Conservation (phyloP, 1,140 invertebrate species). For the Nautilus pompilius region DNA sequence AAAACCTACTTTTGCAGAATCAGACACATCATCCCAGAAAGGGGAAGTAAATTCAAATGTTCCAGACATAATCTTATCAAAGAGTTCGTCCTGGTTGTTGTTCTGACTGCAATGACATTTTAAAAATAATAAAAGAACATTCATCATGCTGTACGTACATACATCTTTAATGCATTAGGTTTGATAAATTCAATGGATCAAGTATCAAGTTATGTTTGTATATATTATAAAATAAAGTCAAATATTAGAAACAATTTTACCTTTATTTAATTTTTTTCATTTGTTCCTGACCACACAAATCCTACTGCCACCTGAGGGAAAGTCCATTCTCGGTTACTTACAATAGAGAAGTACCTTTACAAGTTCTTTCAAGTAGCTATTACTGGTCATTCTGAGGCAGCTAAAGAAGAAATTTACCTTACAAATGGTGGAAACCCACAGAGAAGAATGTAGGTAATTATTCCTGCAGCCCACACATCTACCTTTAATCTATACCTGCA, state of each 20-base stretch:
- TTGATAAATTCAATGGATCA: neutral
- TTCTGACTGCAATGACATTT: conserved; percentile 26
- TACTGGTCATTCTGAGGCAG: neutral
- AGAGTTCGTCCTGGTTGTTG: conserved; percentile 80
- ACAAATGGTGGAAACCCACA: conserved; percentile 89
- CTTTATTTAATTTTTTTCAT: neutral
- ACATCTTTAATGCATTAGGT: neutral
- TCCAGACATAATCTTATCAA: conserved; percentile 88
- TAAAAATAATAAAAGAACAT: neutral
- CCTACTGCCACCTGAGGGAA: neutral
- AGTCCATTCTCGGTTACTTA: neutral
- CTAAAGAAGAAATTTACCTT: conserved; percentile 33
- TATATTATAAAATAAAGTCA: neutral
- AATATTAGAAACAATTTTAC: neutral
- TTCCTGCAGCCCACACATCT: conserved; percentile 96
- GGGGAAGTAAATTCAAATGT: conserved; percentile 89
- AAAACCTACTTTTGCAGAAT: conserved; percentile 56
- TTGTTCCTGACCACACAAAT: neutral
- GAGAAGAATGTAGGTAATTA: conserved; percentile 93
- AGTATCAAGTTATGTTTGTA: neutral
- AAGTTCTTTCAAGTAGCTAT: neutral
- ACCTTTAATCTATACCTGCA: conserved; percentile 69
- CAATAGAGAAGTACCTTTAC: neutral
- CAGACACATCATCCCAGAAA: conserved; percentile 87
- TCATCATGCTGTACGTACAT: neutral